These are phyloP conservation scores for Larimichthys crocea DNA, from an alignment of 2,113 vertebrate genomes.

Conservation along the genomic window DNA sequence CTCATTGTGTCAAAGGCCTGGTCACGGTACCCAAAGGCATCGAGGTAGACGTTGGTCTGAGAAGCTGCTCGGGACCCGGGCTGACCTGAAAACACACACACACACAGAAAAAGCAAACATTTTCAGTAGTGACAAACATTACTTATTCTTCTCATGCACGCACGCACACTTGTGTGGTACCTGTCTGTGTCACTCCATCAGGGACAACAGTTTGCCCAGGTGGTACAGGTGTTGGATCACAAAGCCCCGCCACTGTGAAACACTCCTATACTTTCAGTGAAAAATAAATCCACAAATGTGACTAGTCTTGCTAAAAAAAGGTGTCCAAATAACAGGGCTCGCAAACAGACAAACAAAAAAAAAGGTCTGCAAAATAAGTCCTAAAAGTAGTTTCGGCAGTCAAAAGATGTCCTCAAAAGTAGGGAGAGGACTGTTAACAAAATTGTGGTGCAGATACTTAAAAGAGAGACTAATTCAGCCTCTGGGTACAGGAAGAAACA, in stretches of 20 bases:
- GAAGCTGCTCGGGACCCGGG: conserved; percentile 90
- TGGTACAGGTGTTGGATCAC: conserved; percentile 56
- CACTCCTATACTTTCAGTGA: background rate
- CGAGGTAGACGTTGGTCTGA: conserved; percentile 92
- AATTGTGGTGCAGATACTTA: conserved; percentile 18
- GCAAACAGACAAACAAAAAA: background rate
- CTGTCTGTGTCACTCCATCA: conserved; percentile 51
- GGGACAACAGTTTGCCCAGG: conserved; percentile 48
- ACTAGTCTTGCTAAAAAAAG: background rate
- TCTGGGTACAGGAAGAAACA: conserved; percentile 66
- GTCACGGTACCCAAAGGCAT: conserved; percentile 90
- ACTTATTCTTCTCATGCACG: background rate
- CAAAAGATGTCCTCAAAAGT: conserved; percentile 15
- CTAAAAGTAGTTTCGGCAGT: background rate
- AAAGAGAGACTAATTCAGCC: conserved; percentile 35
- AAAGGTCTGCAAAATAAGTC: background rate
- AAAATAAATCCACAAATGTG: background rate
- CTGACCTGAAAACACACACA: conserved; percentile 78
- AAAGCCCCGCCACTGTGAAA: conserved; percentile 76
- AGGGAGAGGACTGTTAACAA: conserved; percentile 4
- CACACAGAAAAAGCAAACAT: background rate
- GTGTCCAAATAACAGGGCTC: background rate
- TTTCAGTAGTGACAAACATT: background rate
- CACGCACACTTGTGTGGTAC: conserved; percentile 36
- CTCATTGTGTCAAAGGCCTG: conserved; percentile 93